Evolutionary conservation across 23 tunicate species (phyloP).

Genomic region (Trididemnum clinides): DNA sequence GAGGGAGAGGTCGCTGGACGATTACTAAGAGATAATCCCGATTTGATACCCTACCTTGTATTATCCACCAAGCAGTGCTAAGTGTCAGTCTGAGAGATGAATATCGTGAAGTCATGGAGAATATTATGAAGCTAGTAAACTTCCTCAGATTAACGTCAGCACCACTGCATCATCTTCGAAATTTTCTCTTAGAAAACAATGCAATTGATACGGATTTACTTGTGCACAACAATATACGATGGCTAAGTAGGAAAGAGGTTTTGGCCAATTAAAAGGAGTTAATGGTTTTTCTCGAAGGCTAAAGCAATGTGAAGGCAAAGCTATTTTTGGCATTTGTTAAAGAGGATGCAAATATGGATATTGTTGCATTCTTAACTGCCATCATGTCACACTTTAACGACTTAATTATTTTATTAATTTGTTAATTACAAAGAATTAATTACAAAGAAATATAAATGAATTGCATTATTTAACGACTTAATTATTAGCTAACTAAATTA

Average conservation of each 20-base stretch:
- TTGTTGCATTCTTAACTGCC: slow-evolving; percentile 24
- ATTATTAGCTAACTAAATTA: not conserved
- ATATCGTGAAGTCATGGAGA: slow-evolving; percentile 24
- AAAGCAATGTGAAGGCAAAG: slow-evolving; percentile 25
- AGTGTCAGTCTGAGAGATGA: slow-evolving; percentile 43
- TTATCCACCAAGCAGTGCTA: too few species aligned
- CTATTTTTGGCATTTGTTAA: slow-evolving; percentile 18
- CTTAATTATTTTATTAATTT: too few species aligned
- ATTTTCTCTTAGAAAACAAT: slow-evolving; percentile 29
- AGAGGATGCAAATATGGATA: slow-evolving; percentile 19
- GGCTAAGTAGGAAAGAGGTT: too few species aligned
- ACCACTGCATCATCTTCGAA: not conserved
- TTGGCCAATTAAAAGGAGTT: not conserved
- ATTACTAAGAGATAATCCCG: slow-evolving; percentile 36
- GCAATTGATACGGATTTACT: not conserved
- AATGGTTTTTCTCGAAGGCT: not conserved
- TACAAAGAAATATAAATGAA: slow-evolving; percentile 13
- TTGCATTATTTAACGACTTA: not conserved
- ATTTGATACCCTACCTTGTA: slow-evolving; percentile 31
- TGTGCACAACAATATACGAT: slow-evolving; percentile 27
- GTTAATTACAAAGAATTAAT: not conserved
- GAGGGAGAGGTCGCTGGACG: slow-evolving; percentile 37
- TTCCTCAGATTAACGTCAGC: slow-evolving; percentile 19
- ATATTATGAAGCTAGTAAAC: slow-evolving; percentile 37
- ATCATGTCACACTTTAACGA: slow-evolving; percentile 31